Evolutionary conservation across 2,888 invertebrate species (phyloP).

Genomic region (Troides helena): DNA sequence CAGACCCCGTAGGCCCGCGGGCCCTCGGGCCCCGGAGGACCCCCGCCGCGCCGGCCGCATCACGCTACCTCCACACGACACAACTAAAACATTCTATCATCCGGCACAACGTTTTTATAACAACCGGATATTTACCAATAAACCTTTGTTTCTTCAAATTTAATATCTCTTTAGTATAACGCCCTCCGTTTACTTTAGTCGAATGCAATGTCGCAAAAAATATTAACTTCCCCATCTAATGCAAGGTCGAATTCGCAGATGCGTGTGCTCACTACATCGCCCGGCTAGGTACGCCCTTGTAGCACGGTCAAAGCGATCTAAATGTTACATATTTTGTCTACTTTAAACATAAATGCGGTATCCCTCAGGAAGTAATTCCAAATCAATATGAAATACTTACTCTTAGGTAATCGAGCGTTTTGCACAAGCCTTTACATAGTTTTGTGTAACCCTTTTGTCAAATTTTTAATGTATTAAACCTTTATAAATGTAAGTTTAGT

Average conservation of each 20-base stretch:
- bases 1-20: constrained; percentile 65
- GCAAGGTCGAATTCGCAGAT: constrained; percentile 67
- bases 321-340: constrained; percentile 50
- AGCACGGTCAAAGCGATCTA: constrained; percentile 55
- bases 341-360: constrained; percentile 61
- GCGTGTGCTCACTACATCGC: constrained; percentile 61
- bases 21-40: constrained; percentile 37
- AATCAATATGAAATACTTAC: constrained; percentile 58
- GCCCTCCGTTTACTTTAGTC: constrained; percentile 57
- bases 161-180: constrained; percentile 72
- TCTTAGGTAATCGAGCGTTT: constrained; percentile 54
- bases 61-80: constrained; percentile 45
- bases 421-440: constrained; percentile 59
- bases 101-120: constrained; percentile 67
- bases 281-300: constrained; percentile 78
- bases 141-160: constrained; percentile 67
- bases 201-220: constrained; percentile 70
- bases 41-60: constrained; percentile 37
- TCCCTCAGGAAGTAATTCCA: constrained; percentile 78
- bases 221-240: constrained; percentile 30
- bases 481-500: constrained; percentile 65
- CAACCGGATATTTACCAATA: constrained; percentile 73
- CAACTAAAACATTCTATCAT: constrained; percentile 56
- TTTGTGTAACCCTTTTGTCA: constrained; percentile 74
- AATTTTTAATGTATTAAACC: constrained; percentile 65